Evolutionary conservation across 2,888 invertebrate species (phyloP).

Genomic region (Electrophaes corylata): DNA sequence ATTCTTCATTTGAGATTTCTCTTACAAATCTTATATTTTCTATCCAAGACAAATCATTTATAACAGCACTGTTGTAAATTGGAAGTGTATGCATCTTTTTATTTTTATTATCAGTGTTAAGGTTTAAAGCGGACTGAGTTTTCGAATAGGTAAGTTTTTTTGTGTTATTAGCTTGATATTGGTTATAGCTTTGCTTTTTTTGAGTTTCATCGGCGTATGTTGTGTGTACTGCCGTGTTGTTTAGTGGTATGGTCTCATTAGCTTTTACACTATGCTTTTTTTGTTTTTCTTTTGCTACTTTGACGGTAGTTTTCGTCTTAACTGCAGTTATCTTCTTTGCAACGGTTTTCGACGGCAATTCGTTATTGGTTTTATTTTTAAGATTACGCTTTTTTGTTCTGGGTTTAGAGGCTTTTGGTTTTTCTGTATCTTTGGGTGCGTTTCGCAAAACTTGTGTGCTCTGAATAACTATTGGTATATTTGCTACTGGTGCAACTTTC

Average conservation of each 20-base stretch:
- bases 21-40: constrained; percentile 63
- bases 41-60: constrained; percentile 60
- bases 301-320: background rate
- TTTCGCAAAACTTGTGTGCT: background rate
- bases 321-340: background rate
- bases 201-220: background rate
- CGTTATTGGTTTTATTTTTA: background rate
- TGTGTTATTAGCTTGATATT: background rate
- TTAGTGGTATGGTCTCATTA: background rate
- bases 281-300: background rate
- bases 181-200: constrained; percentile 2
- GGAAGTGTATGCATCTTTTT: background rate
- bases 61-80: constrained; percentile 19
- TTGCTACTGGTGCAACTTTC: background rate
- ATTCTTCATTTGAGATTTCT: constrained; percentile 56
- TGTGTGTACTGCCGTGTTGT: background rate
- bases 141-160: constrained; percentile 10
- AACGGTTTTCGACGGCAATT: background rate
- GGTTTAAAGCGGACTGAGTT: background rate
- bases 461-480: background rate
- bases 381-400: constrained; percentile 4
- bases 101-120: background rate
- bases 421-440: background rate
- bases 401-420: background rate
- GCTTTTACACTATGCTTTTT: background rate